Base-by-base conservation (phyloP, 2,113 vertebrate genomes). In the Nothobranchius kuhntae region DNA sequence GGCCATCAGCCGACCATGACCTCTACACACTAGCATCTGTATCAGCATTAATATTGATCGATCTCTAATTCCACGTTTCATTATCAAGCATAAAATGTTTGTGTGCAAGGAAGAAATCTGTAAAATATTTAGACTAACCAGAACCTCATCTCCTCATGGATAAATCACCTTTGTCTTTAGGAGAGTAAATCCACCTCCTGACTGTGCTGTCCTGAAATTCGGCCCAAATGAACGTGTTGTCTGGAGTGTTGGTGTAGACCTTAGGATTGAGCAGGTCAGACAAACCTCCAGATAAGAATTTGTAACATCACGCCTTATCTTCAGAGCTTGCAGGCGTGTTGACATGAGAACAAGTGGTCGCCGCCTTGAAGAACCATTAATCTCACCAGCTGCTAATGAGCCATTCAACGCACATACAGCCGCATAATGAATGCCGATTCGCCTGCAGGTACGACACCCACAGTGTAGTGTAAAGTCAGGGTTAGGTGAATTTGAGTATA, bases 321-420 rank as follows among this genome's bases (percentile, higher is more conserved):
- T 67, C 36, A 46, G 82, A 86, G 90, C 84, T 82, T 78, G 81
- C 73, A 13, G 86, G 58, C 81, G 68, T 82, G 81, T 78, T 87
- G 80, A 86, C 87, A 84, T 73, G 51, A 65, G 76, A 73, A 75
- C 80, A 81, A 80, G 78, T 70, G 73, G 86, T 69, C 82, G 73
- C 85, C 87, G 79, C 87, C 87, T 83, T 81, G 83, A 86, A 73
- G 77, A 85, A 71, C 71, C 72, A 54, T 82, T 91, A 91, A 92
- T 92, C 89, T 89, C 53, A 38, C 75, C 68, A 59, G 62, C 73
- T 44, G 17, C 89, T 92, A 93, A 92, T 92, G 89, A 92, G 86
- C 82, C 90, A 69, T 89, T 89, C 76, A 77, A 81, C 30, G 53
- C 79, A 75, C 80, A 70, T 66, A 77, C 69, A 61, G 75, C 78